Evolutionary conservation across 2,888 invertebrate genomes (phyloP).

Genomic region (Protula sp.): DNA sequence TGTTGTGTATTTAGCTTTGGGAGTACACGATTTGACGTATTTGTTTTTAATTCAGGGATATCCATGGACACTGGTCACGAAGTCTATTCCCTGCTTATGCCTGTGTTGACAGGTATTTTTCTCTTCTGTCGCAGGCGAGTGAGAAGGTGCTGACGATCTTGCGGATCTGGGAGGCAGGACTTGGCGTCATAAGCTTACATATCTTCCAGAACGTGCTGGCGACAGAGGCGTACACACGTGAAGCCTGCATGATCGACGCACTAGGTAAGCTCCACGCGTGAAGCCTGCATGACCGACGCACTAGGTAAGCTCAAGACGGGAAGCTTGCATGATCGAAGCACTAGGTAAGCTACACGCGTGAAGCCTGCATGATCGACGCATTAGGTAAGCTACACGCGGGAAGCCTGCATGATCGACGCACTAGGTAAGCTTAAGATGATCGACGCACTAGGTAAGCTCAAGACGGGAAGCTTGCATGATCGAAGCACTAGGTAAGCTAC

Average conservation of each 20-base stretch:
- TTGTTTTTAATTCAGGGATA: no score
- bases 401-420: slow-evolving; percentile 90
- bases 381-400: slow-evolving; percentile 75
- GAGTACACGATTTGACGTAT: no score
- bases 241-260: slow-evolving; percentile 90
- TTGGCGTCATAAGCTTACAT: slow-evolving; percentile 84
- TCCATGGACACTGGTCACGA: no score
- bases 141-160: slow-evolving; percentile 73
- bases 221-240: slow-evolving; percentile 87
- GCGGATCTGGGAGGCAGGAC: slow-evolving; percentile 76
- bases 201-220: slow-evolving; percentile 85
- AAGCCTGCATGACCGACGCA: slow-evolving; percentile 90
- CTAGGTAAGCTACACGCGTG: slow-evolving; percentile 86
- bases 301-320: slow-evolving; percentile 57
- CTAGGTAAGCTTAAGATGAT: no score
- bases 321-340: no score
- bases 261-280: slow-evolving; percentile 57
- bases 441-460: no score
- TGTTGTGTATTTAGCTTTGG: no score
- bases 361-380: slow-evolving; percentile 90
- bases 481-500: no score
- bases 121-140: not conserved
- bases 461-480: no score
- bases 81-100: no score
- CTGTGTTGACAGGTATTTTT: no score